Conservation (phyloP, 23 tunicate species). For the Oikopleura albicans region DNA sequence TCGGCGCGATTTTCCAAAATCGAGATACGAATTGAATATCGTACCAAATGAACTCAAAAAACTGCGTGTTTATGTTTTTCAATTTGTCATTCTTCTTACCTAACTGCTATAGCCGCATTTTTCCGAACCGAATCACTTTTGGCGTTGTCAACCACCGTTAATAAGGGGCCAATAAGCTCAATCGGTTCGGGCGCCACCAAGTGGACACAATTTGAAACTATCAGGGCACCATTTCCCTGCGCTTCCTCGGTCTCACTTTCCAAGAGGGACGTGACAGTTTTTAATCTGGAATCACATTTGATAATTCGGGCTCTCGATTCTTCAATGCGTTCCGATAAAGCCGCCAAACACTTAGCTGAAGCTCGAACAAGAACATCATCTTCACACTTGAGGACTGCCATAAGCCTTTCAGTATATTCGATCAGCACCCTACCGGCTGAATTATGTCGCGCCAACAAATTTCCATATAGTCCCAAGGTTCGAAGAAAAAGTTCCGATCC, state of each 20-base stretch:
- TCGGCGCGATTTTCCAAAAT: too few relatives aligned
- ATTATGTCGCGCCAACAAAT: not conserved
- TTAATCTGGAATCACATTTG: not conserved
- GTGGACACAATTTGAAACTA: not conserved
- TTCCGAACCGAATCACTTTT: not conserved
- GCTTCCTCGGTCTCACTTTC: not conserved
- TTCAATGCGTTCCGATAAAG: not conserved
- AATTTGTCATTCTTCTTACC: too few relatives aligned
- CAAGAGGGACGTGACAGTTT: not conserved
- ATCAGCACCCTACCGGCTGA: not conserved
- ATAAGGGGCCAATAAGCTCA: not conserved
- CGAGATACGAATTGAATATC: too few relatives aligned
- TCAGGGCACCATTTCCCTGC: not conserved
- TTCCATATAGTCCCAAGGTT: not conserved
- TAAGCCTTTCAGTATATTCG: not conserved
- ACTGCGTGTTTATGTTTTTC: too few relatives aligned
- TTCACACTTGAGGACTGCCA: not conserved
- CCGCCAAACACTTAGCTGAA: not conserved
- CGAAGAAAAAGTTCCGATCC: not conserved
- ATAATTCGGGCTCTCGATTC: not conserved
- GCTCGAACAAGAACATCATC: not conserved
- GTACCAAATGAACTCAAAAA: too few relatives aligned
- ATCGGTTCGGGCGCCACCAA: not conserved
- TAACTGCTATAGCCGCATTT: not conserved
- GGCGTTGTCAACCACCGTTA: not conserved